Conservation (phyloP, 1,140 invertebrate genomes). For the Ceratina calcarata region DNA sequence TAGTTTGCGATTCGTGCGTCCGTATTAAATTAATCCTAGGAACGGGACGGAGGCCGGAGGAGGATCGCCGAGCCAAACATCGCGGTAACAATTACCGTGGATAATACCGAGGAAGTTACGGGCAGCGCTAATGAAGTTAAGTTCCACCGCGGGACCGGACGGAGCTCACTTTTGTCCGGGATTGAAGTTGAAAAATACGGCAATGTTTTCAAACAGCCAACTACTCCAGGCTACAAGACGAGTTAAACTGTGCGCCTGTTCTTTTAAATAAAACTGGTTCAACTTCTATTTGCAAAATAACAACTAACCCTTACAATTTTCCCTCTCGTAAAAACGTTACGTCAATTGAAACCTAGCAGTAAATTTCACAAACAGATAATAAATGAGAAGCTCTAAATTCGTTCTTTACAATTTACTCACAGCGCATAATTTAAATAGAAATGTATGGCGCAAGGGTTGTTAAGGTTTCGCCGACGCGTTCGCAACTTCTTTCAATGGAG, state of each 20-base stretch:
- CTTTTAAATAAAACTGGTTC: no score
- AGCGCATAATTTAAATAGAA: not conserved
- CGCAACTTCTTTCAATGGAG: conserved; percentile 7
- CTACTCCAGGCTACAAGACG: no score
- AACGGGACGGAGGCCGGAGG: conserved; percentile 23
- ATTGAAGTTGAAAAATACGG: conserved; percentile 5
- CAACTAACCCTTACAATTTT: no score
- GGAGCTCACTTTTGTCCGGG: conserved; percentile 1
- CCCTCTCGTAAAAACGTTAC: no score
- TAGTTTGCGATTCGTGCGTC: conserved; percentile 28
- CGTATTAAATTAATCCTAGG: conserved; percentile 36
- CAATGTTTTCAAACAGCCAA: not conserved
- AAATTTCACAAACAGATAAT: no score
- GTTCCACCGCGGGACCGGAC: conserved; percentile 36
- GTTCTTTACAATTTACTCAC: not conserved
- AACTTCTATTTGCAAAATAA: no score
- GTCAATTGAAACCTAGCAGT: no score
- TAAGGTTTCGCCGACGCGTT: not conserved
- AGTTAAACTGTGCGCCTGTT: no score
- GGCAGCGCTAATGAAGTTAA: conserved; percentile 61
- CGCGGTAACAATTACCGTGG: conserved; percentile 54
- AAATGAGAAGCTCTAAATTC: no score
- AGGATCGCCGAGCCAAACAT: conserved; percentile 36
- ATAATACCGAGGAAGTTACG: conserved; percentile 56
- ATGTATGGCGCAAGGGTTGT: not conserved